phyloP scores from a whole-genome alignment of 2,113 vertebrate genomes.

The Empidonax traillii region DNA sequence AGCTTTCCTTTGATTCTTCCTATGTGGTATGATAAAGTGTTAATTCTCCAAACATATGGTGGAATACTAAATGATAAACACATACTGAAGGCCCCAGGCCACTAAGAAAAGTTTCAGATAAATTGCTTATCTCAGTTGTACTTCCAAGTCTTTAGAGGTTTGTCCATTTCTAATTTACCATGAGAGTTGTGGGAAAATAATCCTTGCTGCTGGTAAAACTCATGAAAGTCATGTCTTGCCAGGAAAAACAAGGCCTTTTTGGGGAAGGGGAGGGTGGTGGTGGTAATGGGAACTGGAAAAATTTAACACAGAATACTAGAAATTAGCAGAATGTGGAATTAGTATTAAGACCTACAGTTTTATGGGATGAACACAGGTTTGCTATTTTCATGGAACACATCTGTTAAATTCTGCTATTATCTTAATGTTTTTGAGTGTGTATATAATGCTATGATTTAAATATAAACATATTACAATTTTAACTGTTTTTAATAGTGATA shows the following conservation, averaged over 20 bases:
- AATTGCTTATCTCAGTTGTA: background rate
- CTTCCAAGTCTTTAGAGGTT: background rate
- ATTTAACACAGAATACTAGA: background rate
- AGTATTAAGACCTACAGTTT: background rate
- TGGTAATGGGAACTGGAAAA: background rate
- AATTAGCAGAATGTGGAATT: background rate
- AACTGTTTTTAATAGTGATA: background rate
- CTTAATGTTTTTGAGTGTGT: background rate
- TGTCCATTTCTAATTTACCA: background rate
- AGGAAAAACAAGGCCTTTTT: background rate
- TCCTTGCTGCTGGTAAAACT: background rate
- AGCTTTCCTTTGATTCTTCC: background rate
- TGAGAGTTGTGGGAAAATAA: constrained; percentile 9
- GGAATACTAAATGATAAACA: background rate
- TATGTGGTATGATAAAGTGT: background rate
- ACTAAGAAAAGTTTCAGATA: background rate
- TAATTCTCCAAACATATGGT: background rate
- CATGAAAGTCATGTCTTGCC: background rate
- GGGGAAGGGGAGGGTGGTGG: rapidly evolving
- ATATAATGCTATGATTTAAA: background rate
- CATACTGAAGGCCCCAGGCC: background rate
- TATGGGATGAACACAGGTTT: background rate
- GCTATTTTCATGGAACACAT: background rate
- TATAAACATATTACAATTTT: background rate
- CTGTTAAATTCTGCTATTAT: background rate